Evolutionary conservation across 2,113 vertebrate species (phyloP).

Genomic region (Grammomys dolichurus): DNA sequence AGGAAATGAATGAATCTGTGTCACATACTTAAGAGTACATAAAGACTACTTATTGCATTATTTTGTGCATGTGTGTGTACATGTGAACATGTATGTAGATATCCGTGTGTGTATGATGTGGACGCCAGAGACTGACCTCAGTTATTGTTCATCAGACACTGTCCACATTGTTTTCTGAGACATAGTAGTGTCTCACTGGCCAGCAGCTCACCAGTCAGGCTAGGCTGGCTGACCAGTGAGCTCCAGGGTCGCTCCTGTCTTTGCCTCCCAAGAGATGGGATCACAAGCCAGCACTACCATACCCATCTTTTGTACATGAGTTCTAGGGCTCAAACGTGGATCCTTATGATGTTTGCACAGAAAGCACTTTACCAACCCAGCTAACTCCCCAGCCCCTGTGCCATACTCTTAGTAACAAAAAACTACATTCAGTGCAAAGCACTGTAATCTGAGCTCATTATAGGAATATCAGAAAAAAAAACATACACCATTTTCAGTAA

Average conservation of each 20-base stretch:
- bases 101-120: background rate
- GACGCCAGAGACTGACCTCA: background rate
- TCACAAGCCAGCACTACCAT: background rate
- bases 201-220: background rate
- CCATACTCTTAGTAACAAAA: background rate
- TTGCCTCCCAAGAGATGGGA: background rate
- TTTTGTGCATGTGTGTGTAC: background rate
- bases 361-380: background rate
- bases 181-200: background rate
- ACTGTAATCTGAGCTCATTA: background rate
- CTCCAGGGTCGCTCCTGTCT: background rate
- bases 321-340: background rate
- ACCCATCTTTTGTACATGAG: background rate
- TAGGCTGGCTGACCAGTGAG: background rate
- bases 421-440: background rate
- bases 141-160: background rate
- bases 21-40: background rate
- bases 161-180: background rate
- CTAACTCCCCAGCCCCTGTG: background rate
- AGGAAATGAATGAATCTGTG: constrained; percentile 3
- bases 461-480: background rate
- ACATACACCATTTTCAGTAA: background rate
- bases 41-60: background rate
- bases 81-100: too few species aligned
- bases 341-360: background rate